Evolutionary conservation across 2,113 vertebrate genomes (phyloP).

Genomic region (Anhinga rufa): DNA sequence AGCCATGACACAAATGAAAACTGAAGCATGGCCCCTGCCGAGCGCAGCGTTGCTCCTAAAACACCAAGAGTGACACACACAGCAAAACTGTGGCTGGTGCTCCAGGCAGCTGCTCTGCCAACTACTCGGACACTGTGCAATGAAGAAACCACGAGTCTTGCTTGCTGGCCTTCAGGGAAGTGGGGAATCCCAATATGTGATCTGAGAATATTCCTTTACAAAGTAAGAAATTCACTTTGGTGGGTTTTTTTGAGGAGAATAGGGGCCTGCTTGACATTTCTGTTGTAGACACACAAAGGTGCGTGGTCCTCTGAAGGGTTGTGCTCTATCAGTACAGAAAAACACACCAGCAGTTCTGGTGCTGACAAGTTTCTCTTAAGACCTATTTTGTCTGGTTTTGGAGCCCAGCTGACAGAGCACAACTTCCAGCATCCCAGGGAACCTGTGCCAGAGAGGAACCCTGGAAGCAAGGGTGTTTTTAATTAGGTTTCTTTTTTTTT

Average conservation of each 20-base stretch:
- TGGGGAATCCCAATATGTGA: not conserved
- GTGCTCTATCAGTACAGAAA: not conserved
- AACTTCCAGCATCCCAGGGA: not conserved
- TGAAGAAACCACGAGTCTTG: not conserved
- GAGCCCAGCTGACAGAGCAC: not conserved
- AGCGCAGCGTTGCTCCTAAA: not conserved
- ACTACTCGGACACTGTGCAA: not conserved
- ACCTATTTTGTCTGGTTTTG: not conserved
- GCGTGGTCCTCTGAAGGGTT: not conserved
- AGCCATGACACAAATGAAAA: accelerated
- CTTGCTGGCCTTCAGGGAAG: not conserved
- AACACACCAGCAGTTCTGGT: not conserved
- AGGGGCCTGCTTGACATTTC: not conserved
- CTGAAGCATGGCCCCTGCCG: not conserved
- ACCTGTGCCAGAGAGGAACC: not conserved
- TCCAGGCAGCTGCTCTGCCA: not conserved
- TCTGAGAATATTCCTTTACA: not conserved
- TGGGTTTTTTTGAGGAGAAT: not conserved
- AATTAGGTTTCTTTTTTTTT: not conserved
- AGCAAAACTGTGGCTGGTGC: not conserved
- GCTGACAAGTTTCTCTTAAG: not conserved
- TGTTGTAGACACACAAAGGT: not conserved
- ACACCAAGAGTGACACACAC: accelerated
- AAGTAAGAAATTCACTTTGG: not conserved
- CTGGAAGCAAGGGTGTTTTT: not conserved